Evolutionary conservation across 2,888 invertebrate species (phyloP), one percentile per base, ranked within the genome.

Genomic region (Patella ulyssiponensis): DNA sequence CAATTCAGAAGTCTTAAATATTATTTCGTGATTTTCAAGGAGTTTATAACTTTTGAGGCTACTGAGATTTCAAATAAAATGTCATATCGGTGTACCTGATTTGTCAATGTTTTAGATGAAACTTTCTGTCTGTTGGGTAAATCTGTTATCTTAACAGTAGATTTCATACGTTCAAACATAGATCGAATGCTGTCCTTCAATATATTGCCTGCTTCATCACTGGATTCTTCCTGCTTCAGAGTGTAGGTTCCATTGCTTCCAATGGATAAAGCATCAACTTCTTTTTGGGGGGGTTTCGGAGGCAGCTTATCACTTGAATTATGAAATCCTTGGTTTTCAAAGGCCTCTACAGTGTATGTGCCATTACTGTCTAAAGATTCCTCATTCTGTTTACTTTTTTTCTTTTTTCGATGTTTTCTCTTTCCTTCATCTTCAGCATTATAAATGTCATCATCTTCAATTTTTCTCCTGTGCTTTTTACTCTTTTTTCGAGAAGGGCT

Each of bases 321-420:
- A 27, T 52, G 44, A 52, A 15, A 15, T 12, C 14, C 33, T 17
- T 33, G 7, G 20, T 52, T 9, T 44, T 23, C 20, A n/a, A 64
- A 15, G 15, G 27, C n/a, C 12, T 75, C 78, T 4, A 84, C 69
- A 1, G 83, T 84, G 74, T 82, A 86, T n/a, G 85, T 85, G 12
- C 82, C 86, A 58, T 82, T 86, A 77, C 85, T 85, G 58, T 80
- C 82, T n/a, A 85, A 71, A 17, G 85, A 85, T 1, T 76, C 84
- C 53, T 80, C 79, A 33, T 77, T 33, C 33, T 64, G 73, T 70
- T 54, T 58, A 44, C 23, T 53, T 23, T 76, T 54, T 52, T 71
- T 72, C 58, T 69, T 73, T 69, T 78, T 71, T 20, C 58, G 17
- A 20, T 64, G 64, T 64, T 14, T 20, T 64, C 20, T 64, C 20